Percentiles rank a stretch among this genome's conserved stretches.
phyloP scores from a whole-genome alignment of 2,888 invertebrate genomes.

The Cephus nigrinus region DNA sequence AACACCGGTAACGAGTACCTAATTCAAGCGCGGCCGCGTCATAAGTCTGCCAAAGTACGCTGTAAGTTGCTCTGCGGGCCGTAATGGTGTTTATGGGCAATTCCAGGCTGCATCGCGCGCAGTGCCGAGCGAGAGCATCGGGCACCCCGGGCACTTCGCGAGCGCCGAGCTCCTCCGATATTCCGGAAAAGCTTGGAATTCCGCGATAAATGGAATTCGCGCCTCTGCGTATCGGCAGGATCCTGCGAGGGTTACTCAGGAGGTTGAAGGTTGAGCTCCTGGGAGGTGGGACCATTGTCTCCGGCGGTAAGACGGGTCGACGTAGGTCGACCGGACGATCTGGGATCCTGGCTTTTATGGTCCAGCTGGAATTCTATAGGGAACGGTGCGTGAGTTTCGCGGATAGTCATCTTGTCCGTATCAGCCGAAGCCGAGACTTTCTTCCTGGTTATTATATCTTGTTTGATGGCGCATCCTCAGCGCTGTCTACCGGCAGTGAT shows the following conservation, averaged over 20 bases:
- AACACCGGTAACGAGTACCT: constrained; percentile 61
- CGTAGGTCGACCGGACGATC: background rate
- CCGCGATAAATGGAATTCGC: constrained; percentile 45
- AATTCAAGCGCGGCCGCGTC: constrained; percentile 57
- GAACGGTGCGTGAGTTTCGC: background rate
- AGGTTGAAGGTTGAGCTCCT: background rate
- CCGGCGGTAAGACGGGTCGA: background rate
- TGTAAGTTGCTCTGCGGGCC: constrained; percentile 54
- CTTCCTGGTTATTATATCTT: background rate
- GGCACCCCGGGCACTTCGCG: constrained; percentile 3
- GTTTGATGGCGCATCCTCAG: background rate
- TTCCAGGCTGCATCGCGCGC: constrained; percentile 30
- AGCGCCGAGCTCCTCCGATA: constrained; percentile 15
- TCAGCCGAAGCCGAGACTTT: background rate
- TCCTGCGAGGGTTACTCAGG: background rate
- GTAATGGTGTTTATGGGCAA: constrained; percentile 63
- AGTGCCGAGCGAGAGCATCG: background rate
- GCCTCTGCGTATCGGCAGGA: background rate
- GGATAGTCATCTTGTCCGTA: background rate
- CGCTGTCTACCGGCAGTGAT: background rate
- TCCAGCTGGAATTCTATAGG: background rate
- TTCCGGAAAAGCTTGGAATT: constrained; percentile 46
- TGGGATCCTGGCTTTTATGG: background rate
- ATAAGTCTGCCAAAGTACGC: constrained; percentile 59
- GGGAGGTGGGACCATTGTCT: background rate